Percentiles rank a stretch among this genome's conserved stretches.
Evolutionary conservation across 2,888 invertebrate species (phyloP).

Genomic region (Tricholauxania praeusta): DNA sequence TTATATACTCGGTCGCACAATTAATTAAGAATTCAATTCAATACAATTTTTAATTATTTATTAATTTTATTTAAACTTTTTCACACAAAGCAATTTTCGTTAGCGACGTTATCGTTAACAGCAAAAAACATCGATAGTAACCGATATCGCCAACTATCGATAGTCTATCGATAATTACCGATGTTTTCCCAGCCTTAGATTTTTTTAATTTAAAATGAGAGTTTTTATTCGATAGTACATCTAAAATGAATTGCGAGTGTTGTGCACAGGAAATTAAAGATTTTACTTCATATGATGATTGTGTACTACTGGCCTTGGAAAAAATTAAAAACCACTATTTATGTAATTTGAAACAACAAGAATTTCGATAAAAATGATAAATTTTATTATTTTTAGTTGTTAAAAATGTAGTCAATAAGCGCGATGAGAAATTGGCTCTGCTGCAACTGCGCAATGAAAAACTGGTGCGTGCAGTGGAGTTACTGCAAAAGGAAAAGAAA

Average conservation of each 20-base stretch:
- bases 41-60: no score
- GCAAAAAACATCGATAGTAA: no score
- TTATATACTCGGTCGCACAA: no score
- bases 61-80: no score
- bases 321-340: conserved; percentile 57
- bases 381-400: conserved; percentile 39
- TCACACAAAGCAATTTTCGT: no score
- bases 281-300: conserved; percentile 32
- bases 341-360: conserved; percentile 49
- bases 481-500: conserved; percentile 42
- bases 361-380: neutral
- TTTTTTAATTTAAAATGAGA: neutral
- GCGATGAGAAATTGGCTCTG: conserved; percentile 42
- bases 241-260: conserved; percentile 29
- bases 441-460: conserved; percentile 52
- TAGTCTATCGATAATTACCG: no score
- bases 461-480: conserved; percentile 49
- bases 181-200: no score
- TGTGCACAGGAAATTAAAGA: conserved; percentile 39
- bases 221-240: no score
- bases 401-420: conserved; percentile 42
- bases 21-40: no score
- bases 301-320: conserved; percentile 50
- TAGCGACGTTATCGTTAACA: no score
- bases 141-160: no score